These are phyloP conservation scores for Drosophila busckii DNA, from an alignment of 1,140 invertebrate species.

Conservation along the genomic window DNA sequence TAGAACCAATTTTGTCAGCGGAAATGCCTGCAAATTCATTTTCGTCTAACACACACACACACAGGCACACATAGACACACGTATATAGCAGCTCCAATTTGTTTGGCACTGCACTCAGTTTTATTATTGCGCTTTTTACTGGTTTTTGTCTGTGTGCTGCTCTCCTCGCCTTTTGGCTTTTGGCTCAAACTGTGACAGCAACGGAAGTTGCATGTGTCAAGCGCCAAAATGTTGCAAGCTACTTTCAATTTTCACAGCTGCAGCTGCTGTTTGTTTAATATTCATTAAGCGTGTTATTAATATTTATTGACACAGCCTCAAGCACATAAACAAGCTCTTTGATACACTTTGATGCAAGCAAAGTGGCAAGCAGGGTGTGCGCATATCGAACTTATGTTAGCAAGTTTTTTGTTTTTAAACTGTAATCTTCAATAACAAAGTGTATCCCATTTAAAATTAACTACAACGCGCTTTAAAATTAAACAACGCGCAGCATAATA, in stretches of 20 bases:
- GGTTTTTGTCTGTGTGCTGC: conserved; percentile 9
- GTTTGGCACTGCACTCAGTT: conserved; percentile 11
- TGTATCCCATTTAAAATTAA: conserved; percentile 34
- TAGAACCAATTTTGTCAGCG: conserved; percentile 60
- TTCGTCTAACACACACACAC: conserved; percentile 65
- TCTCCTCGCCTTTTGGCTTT: too few relatives aligned
- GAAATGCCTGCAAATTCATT: conserved; percentile 75
- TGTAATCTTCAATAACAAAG: conserved; percentile 9
- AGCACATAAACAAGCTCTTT: background rate
- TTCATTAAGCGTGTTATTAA: conserved; percentile 73
- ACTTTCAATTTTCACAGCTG: conserved; percentile 48
- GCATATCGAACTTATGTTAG: too few relatives aligned
- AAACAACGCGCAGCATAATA: conserved; percentile 23
- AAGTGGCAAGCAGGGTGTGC: too few relatives aligned
- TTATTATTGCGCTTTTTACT: conserved; percentile 19
- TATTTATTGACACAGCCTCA: conserved; percentile 58
- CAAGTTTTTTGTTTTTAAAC: too few relatives aligned
- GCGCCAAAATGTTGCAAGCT: conserved; percentile 30
- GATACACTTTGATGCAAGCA: too few relatives aligned
- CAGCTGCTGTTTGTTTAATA: conserved; percentile 50
- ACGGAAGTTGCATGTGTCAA: conserved; percentile 69
- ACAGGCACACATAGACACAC: too few relatives aligned
- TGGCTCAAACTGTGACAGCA: conserved; percentile 35
- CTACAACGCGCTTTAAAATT: too few relatives aligned
- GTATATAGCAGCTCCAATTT: too few relatives aligned